phyloP scores from a whole-genome alignment of 2,113 vertebrate species.

The Erpornis zantholeuca region DNA sequence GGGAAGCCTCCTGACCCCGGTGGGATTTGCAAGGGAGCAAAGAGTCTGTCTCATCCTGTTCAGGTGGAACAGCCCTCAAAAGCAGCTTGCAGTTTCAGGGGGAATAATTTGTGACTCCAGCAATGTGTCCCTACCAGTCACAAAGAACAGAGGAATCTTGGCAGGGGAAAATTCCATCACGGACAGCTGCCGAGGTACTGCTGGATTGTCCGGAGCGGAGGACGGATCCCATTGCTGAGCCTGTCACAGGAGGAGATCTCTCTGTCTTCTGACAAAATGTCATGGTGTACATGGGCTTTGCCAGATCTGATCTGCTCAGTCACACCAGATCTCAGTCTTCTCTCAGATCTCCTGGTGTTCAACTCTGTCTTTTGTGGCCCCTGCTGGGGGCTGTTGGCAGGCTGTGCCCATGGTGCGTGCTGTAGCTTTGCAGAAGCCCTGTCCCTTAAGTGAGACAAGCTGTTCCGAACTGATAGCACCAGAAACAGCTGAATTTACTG shows the following conservation, averaged over 20 bases:
- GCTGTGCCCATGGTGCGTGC: not conserved
- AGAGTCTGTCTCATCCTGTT: not conserved
- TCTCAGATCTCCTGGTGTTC: not conserved
- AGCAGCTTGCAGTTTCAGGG: not conserved
- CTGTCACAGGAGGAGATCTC: rapidly evolving
- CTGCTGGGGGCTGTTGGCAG: not conserved
- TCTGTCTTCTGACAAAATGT: not conserved
- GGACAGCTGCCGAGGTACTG: rapidly evolving
- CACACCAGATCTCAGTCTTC: not conserved
- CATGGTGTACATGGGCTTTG: rapidly evolving
- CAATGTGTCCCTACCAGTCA: not conserved
- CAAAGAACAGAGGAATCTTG: not conserved
- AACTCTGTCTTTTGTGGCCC: not conserved
- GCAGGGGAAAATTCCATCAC: not conserved
- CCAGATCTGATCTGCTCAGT: not conserved
- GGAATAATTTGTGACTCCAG: not conserved
- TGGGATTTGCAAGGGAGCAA: not conserved
- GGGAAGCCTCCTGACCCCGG: not conserved
- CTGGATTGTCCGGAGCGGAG: not conserved
- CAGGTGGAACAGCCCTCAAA: not conserved
- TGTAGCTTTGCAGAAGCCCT: not conserved
- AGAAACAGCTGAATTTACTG: not conserved
- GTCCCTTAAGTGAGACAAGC: not conserved
- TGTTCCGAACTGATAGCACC: not conserved
- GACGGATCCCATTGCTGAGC: not conserved